A percentile compares a stretch with the other conserved stretches of the same genome.
Conservation (phyloP, 2,888 invertebrate genomes). For the Rhodophaea formosa region DNA sequence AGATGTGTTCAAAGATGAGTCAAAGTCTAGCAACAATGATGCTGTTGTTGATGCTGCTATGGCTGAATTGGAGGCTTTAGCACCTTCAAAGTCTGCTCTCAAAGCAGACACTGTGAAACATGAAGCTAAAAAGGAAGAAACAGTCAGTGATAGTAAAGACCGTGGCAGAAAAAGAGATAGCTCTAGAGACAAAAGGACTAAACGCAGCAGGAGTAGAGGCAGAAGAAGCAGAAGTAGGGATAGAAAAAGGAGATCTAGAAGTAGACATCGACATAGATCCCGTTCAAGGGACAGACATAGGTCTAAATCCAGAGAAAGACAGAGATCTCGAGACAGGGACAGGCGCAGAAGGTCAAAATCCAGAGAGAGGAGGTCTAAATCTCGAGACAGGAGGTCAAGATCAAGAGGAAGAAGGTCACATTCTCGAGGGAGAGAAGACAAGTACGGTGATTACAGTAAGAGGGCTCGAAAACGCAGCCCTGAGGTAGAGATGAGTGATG, state of each 20-base stretch:
- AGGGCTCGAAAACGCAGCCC: conserved; percentile 66
- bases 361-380: conserved; percentile 36
- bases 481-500: conserved; percentile 83
- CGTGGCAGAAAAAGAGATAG: conserved; percentile 45
- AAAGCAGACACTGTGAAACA: conserved; percentile 40
- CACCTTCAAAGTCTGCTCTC: conserved; percentile 81
- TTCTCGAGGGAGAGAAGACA: conserved; percentile 47
- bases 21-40: conserved; percentile 46
- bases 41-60: conserved; percentile 89
- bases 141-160: conserved; percentile 34
- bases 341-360: conserved; percentile 37
- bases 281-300: conserved; percentile 43
- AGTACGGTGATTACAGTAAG: conserved; percentile 53
- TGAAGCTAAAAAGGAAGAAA: conserved; percentile 44
- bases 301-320: conserved; percentile 45
- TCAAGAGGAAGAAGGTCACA: conserved; percentile 45
- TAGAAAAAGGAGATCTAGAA: conserved; percentile 33
- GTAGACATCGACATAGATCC: conserved; percentile 43
- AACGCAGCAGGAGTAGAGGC: conserved; percentile 33
- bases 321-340: conserved; percentile 45
- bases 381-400: conserved; percentile 31
- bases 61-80: conserved; percentile 92
- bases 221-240: conserved; percentile 45
- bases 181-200: conserved; percentile 45
- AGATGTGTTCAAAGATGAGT: conserved; percentile 68